Conservation (phyloP, 1,140 invertebrate species). For the Galendromus occidentalis region DNA sequence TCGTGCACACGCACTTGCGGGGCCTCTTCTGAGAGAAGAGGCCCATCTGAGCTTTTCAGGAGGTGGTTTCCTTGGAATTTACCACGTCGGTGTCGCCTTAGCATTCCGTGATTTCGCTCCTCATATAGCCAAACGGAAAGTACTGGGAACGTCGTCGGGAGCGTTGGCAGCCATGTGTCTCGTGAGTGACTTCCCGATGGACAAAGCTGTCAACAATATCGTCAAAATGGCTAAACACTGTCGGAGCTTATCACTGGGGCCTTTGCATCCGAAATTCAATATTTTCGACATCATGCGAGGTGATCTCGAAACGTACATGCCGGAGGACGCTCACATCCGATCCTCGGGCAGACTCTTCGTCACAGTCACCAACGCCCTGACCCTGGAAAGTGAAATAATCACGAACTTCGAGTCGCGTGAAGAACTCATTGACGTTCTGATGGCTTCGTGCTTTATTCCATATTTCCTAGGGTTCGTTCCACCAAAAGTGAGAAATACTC, state of each 20-base stretch:
- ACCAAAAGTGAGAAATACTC: slow-evolving; percentile 62
- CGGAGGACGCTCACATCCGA: slow-evolving; percentile 68
- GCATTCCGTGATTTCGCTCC: slow-evolving; percentile 92
- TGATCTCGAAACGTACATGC: slow-evolving; percentile 60
- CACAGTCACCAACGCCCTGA: slow-evolving; percentile 67
- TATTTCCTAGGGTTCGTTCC: slow-evolving; percentile 82
- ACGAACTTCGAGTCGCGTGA: slow-evolving; percentile 73
- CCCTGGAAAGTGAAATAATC: slow-evolving; percentile 83
- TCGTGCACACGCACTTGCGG: too few relatives aligned
- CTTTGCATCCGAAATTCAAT: slow-evolving; percentile 86
- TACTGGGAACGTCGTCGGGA: slow-evolving; percentile 88
- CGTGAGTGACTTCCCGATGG: slow-evolving; percentile 74
- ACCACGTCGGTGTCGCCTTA: slow-evolving; percentile 89
- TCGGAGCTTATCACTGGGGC: slow-evolving; percentile 59
- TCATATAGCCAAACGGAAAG: slow-evolving; percentile 68
- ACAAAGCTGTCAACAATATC: slow-evolving; percentile 55
- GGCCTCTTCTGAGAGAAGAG: not conserved
- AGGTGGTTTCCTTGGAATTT: slow-evolving; percentile 94
- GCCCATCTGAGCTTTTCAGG: slow-evolving; percentile 35
- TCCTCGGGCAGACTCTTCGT: slow-evolving; percentile 78
- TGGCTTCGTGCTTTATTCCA: slow-evolving; percentile 58
- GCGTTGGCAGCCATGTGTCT: slow-evolving; percentile 80
- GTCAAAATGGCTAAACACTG: slow-evolving; percentile 65
- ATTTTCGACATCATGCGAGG: slow-evolving; percentile 66
- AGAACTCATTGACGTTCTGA: slow-evolving; percentile 38